A percentile compares a stretch with the other conserved stretches of the same genome.
Evolutionary conservation across 2,888 invertebrate genomes (phyloP).

Genomic region (Phortica magna): DNA sequence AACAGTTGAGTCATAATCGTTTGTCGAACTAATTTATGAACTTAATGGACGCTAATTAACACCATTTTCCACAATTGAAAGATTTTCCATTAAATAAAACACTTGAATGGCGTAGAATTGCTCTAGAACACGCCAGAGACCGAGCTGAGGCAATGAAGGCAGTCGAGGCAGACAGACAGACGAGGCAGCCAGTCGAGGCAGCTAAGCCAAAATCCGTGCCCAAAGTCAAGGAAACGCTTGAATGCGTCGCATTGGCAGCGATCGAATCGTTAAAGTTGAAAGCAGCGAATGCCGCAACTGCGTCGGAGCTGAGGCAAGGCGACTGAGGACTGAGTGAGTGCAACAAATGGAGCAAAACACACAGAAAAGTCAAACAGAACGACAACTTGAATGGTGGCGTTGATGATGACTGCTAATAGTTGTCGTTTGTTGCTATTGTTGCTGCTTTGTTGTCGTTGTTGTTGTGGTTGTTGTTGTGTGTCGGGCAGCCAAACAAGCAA

Average conservation of each 20-base stretch:
- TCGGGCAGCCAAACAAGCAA: not conserved
- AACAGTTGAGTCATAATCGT: conserved; percentile 68
- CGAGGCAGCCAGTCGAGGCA: not conserved
- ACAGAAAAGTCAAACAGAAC: conserved; percentile 43
- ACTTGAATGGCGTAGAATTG: conserved; percentile 65
- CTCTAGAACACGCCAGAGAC: conserved; percentile 58
- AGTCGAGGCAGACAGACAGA: not conserved
- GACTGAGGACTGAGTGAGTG: conserved; percentile 1
- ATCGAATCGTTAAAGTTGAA: conserved; percentile 58
- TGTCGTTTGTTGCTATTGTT: not conserved
- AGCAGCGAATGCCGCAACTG: conserved; percentile 35
- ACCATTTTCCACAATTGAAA: conserved; percentile 72
- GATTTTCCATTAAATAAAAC: conserved; percentile 73
- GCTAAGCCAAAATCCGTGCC: not conserved
- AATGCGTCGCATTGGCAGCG: conserved; percentile 29
- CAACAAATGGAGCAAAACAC: conserved; percentile 68
- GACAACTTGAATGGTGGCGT: conserved; percentile 9
- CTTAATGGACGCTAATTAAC: conserved; percentile 72
- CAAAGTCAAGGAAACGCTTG: conserved; percentile 48
- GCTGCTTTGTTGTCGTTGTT: not conserved
- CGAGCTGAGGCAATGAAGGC: conserved; percentile 32
- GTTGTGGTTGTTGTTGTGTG: not conserved
- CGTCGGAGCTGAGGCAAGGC: no score
- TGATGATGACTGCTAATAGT: conserved; percentile 31
- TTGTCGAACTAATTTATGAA: conserved; percentile 72